A percentile compares a stretch with the other conserved stretches of the same genome.
phyloP scores from a whole-genome alignment of 2,888 invertebrate genomes.

The Drosophila leonis region DNA sequence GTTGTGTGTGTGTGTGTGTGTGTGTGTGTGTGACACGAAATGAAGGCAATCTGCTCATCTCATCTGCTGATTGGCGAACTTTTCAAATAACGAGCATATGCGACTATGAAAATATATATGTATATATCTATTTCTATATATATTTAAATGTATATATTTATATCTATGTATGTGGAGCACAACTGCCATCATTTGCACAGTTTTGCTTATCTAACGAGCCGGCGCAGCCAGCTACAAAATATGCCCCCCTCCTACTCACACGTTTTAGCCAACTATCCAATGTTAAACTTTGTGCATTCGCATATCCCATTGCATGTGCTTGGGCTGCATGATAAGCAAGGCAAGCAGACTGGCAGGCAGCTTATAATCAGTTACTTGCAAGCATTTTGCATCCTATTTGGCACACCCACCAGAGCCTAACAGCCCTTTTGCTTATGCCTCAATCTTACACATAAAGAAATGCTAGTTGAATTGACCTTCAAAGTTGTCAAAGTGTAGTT shows the following conservation, averaged over 20 bases:
- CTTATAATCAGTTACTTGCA: conserved; percentile 82
- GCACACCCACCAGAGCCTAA: conserved; percentile 16
- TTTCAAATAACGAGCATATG: conserved; percentile 57
- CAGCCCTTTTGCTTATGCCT: neutral
- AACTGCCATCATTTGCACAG: conserved; percentile 55
- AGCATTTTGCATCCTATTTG: conserved; percentile 81
- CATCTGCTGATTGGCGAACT: conserved; percentile 57
- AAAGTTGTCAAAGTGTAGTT: neutral
- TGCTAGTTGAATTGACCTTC: neutral
- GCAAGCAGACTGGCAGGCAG: conserved; percentile 19
- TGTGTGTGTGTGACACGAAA: conserved; percentile 30
- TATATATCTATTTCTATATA: neutral
- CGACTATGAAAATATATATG: conserved; percentile 40
- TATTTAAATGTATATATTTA: neutral
- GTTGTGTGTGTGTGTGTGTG: conserved; percentile 23
- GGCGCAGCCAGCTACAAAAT: conserved; percentile 27
- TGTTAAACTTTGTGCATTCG: conserved; percentile 13
- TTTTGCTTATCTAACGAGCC: conserved; percentile 59
- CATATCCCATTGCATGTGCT: conserved; percentile 35
- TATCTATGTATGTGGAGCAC: neutral
- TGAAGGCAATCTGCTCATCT: conserved; percentile 46
- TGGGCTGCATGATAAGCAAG: conserved; percentile 40
- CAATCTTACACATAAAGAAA: conserved; percentile 23
- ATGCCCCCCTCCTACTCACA: conserved; percentile 2
- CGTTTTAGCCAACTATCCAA: conserved; percentile 17